phyloP scores from a whole-genome alignment of 2,113 vertebrate genomes.

The Machaerirhynchus nigripectus region DNA sequence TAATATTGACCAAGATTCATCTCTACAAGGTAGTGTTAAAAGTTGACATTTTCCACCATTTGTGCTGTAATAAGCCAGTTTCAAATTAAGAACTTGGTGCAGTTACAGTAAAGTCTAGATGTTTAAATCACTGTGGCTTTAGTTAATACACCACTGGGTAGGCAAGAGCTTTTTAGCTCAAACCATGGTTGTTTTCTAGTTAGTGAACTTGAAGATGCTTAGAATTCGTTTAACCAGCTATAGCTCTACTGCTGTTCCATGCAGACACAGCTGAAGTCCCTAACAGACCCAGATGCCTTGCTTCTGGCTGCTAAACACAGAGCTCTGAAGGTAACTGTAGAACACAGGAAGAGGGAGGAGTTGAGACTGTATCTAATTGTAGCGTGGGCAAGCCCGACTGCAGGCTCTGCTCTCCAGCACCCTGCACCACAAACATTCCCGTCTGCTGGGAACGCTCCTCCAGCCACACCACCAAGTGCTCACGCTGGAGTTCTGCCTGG shows the following conservation, averaged over 20 bases:
- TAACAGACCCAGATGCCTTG: neutral
- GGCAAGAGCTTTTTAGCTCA: neutral
- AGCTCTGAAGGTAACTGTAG: neutral
- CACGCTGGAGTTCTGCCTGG: neutral
- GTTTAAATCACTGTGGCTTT: neutral
- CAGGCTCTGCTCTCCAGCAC: neutral
- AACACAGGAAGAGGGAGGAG: neutral
- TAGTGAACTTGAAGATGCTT: neutral
- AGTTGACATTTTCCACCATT: constrained; percentile 36
- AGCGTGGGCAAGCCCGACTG: neutral
- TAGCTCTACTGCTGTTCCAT: constrained; percentile 39
- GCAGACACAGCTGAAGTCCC: constrained; percentile 5
- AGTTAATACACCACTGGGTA: neutral
- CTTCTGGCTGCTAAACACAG: neutral
- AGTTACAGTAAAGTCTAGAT: constrained; percentile 43
- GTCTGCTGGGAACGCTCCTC: neutral
- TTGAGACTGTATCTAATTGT: neutral
- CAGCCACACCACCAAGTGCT: neutral
- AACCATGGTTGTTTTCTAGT: neutral
- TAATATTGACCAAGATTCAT: constrained; percentile 42
- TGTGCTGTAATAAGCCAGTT: constrained; percentile 55
- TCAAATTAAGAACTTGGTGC: constrained; percentile 64
- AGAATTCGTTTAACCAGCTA: neutral
- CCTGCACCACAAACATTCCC: neutral
- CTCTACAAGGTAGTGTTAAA: constrained; percentile 55